Evolutionary conservation across 1,140 invertebrate species (phyloP), one percentile per base, ranked within the genome.

Genomic region (Drosophila rufa): DNA sequence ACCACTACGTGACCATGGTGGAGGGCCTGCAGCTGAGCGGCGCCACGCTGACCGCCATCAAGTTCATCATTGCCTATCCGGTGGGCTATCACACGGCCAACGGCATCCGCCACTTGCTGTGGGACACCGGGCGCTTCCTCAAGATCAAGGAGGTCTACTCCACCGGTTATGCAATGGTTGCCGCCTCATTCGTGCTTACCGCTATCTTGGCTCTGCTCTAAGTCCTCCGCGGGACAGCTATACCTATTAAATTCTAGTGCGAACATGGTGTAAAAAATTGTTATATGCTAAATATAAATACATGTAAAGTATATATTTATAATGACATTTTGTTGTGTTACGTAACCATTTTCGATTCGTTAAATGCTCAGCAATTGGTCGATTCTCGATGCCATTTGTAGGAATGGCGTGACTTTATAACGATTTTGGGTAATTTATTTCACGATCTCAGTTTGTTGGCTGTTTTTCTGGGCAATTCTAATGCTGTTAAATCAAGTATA

Each of bases 31-130:
- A 95, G 58, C 71, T 95, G 15, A 94, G 94, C 42, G 93, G 93
- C 6, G 93, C 93, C 17, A 91, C 94, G 4, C 73, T 95, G 45
- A 93, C 94, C 56, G 70, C 94, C 4, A 87, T 93, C 4, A 95
- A 95, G 76, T 93, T 93, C 55, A 69, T 94, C 15, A 78, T 96
- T 38, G 95, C 95, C 55, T 94, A 95, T 71, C 96, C 96, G 33
- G 93, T 95, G 4, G 94, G 94, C 8, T 96, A 94, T 76, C 96
- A 97, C 75, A 94, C 94, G 56, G 94, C 94, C 46, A 96, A 96
- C 85, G 96, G 96, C 68, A 93, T 96, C n/a, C 94, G 96, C 61
- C 96, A 96, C 93, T 93, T 97, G 91, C 80, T 94, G 36, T 96
- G 96, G 96, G 96, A 96, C 80, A 93, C 95, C 0, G 96, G 96